Base-by-base conservation (phyloP, 2,888 invertebrate genomes). In the Agrotis segetum region DNA sequence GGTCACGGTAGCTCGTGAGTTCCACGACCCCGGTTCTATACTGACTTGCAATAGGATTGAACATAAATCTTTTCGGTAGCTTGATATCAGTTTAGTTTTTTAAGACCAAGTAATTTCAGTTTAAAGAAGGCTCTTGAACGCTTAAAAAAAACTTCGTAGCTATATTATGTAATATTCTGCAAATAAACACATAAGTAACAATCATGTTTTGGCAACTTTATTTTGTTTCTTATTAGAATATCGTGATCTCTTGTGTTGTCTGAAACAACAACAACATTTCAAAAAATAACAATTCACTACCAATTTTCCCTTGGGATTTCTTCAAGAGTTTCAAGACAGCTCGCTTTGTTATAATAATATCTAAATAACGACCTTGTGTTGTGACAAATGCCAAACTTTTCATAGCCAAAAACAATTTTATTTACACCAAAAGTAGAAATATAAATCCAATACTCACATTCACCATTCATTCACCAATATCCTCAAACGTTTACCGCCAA, bases 401-500 rank as follows among this genome's bases (percentile, higher is more conserved):
- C 21, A 0, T 3, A 0, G 7, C 1, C 0, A 24, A 21, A 66
- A 46, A 17, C n/a, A n/a, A 19, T 52, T 19, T 55, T 24, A 46
- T 11, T 55, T 49, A 60, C 14, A 56, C 40, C 19, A 34, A 56
- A 52, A 61, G 65, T n/a, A 74, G 68, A 40, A 19, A 61, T 68
- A 60, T 53, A 70, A 58, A 52, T 58, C 2, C 13, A 65, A 78
- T 78, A 78, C 84, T 76, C 34, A 85, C 84, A 71, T 72, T 59
- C 62, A 79, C 77, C 55, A 77, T 67, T 61, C 67, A 79, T 72
- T 66, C 69, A 71, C 67, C 65, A 60, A 53, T 76, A 85, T 81
- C 81, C 81, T 74, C 62, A 81, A 83, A 68, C 72, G 79, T 74
- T 66, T 67, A 60, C 49, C 71, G 62, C 52, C 49, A 34, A 64